Percentiles rank a stretch among this genome's conserved stretches.
These are phyloP conservation scores for Suricata suricatta DNA, from an alignment of 2,113 vertebrate species.

Conservation along the genomic window DNA sequence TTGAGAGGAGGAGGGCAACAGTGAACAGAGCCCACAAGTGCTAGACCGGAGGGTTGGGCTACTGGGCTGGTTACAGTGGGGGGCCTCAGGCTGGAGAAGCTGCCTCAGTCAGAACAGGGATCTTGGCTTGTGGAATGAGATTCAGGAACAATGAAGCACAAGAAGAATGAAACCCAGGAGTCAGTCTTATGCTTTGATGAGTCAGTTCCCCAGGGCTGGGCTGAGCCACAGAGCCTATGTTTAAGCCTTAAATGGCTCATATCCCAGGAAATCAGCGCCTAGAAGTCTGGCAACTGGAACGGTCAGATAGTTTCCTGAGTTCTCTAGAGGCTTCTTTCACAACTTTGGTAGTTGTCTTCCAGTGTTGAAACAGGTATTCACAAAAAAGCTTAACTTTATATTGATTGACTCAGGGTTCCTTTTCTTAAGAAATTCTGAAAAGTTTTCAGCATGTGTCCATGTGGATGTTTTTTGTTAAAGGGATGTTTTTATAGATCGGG, in stretches of 20 bases:
- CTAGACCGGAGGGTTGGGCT: neutral
- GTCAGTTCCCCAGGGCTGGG: neutral
- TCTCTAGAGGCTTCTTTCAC: neutral
- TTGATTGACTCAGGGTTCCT: neutral
- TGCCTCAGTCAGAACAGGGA: too few relatives aligned
- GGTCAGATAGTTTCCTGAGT: neutral
- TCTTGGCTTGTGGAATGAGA: neutral
- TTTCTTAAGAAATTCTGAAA: neutral
- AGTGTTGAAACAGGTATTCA: neutral
- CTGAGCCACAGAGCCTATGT: neutral
- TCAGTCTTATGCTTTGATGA: neutral
- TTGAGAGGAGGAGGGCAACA: neutral
- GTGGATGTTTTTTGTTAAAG: neutral
- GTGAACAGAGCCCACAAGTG: neutral
- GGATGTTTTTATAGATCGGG: neutral
- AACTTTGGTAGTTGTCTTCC: neutral
- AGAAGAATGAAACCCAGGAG: neutral
- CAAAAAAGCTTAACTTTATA: neutral
- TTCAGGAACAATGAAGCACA: neutral
- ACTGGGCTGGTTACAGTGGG: too few relatives aligned
- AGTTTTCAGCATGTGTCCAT: neutral
- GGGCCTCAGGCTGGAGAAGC: neutral
- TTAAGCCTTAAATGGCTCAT: neutral
- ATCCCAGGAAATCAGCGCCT: neutral
- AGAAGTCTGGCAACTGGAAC: neutral